Percentiles rank a stretch among this genome's conserved stretches.
Conservation (phyloP, 2,797 vertebrate genomes). For the Sciurus vulgaris region DNA sequence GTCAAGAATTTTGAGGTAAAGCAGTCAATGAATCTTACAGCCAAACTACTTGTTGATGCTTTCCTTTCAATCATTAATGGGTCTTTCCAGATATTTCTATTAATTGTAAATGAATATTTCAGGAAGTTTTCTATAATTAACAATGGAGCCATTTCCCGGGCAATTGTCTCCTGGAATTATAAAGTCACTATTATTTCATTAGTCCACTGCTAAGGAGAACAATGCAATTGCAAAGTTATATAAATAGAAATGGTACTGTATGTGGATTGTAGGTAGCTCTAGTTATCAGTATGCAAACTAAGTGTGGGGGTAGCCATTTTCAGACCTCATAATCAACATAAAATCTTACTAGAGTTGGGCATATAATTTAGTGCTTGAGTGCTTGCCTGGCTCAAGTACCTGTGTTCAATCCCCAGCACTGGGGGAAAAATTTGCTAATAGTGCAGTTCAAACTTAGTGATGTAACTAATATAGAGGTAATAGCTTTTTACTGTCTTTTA, state of each 20-base stretch:
- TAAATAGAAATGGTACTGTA: not conserved
- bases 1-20: not conserved
- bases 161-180: not conserved
- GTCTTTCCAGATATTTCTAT: not conserved
- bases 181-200: not conserved
- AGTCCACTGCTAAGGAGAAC: not conserved
- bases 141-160: not conserved
- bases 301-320: not conserved
- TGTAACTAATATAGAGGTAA: not conserved
- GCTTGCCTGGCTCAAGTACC: not conserved
- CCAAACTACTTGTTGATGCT: not conserved
- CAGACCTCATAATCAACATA: not conserved
- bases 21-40: not conserved
- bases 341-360: not conserved
- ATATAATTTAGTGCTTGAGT: not conserved
- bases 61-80: not conserved
- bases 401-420: no score
- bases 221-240: not conserved
- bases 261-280: not conserved
- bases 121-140: slow-evolving; percentile 12
- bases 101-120: slow-evolving; percentile 35
- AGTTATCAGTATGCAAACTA: not conserved
- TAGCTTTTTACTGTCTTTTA: not conserved
- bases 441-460: not conserved
- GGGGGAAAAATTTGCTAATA: not conserved